These are phyloP conservation scores for Strix occidentalis DNA, from an alignment of 2,797 vertebrate genomes.

Conservation along the genomic window DNA sequence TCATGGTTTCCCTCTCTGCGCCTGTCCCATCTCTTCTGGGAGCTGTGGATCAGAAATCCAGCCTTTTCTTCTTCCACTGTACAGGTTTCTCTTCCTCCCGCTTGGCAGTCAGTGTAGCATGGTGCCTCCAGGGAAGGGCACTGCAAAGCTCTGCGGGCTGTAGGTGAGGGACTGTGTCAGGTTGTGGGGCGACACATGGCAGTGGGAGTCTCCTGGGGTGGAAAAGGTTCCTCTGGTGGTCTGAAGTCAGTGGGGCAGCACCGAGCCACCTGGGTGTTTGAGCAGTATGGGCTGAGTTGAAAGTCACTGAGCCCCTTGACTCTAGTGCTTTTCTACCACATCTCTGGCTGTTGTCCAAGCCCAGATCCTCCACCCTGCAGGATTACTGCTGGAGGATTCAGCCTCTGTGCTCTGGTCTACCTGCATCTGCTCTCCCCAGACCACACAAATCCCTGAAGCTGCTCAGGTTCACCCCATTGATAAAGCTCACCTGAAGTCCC, in stretches of 20 bases:
- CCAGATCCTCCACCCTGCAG: background rate
- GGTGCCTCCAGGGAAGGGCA: background rate
- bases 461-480: accelerated
- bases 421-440: background rate
- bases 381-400: background rate
- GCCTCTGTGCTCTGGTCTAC: accelerated
- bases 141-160: background rate
- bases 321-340: background rate
- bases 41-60: background rate
- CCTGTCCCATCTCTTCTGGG: background rate
- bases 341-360: background rate
- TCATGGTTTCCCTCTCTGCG: background rate
- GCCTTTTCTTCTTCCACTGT: background rate
- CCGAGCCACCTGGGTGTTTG: background rate
- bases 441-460: background rate
- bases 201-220: background rate
- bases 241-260: background rate
- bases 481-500: background rate
- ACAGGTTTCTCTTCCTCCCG: background rate
- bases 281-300: background rate
- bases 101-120: accelerated
- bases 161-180: accelerated
- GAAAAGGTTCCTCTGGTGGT: background rate
- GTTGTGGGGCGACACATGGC: background rate
- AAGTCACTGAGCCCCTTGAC: background rate